phyloP scores from a whole-genome alignment of 2,113 vertebrate genomes.

The Abramis brama region DNA sequence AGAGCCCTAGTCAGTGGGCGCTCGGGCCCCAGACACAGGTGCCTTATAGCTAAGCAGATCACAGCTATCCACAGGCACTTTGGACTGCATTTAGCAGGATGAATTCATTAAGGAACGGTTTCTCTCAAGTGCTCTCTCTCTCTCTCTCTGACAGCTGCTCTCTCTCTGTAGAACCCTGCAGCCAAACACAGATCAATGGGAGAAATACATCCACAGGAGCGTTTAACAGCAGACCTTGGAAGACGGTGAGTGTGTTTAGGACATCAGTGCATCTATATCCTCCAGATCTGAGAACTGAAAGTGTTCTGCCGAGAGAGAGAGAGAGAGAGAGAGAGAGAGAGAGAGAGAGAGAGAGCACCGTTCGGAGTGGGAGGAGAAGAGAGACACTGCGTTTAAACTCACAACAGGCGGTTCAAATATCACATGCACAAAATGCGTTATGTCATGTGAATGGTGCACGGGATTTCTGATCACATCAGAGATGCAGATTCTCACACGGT shows the following conservation, averaged over 20 bases:
- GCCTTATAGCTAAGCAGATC: conserved; percentile 62
- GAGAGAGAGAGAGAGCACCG: conserved; percentile 59
- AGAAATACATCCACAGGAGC: conserved; percentile 81
- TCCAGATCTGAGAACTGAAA: conserved; percentile 69
- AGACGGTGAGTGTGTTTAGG: conserved; percentile 74
- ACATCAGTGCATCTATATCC: conserved; percentile 69
- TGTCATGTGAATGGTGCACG: conserved; percentile 47
- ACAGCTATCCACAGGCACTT: conserved; percentile 76
- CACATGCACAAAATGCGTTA: conserved; percentile 48
- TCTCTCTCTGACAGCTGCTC: conserved; percentile 76
- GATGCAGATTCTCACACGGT: background rate
- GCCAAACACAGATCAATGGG: conserved; percentile 81
- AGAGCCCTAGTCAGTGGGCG: conserved; percentile 36
- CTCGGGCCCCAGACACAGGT: conserved; percentile 59
- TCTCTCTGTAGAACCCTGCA: conserved; percentile 74
- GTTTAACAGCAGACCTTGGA: conserved; percentile 77
- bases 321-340: conserved; percentile 66
- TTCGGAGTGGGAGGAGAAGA: conserved; percentile 52
- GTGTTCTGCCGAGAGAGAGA: conserved; percentile 55
- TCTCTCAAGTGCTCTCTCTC: conserved; percentile 72
- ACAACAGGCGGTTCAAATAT: conserved; percentile 64
- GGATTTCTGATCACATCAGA: conserved; percentile 23
- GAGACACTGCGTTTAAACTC: conserved; percentile 64
- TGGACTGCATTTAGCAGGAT: conserved; percentile 72
- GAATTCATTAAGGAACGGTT: conserved; percentile 77